Base-by-base conservation (phyloP, 2,113 vertebrate species). In the Pollachius pollachius region DNA sequence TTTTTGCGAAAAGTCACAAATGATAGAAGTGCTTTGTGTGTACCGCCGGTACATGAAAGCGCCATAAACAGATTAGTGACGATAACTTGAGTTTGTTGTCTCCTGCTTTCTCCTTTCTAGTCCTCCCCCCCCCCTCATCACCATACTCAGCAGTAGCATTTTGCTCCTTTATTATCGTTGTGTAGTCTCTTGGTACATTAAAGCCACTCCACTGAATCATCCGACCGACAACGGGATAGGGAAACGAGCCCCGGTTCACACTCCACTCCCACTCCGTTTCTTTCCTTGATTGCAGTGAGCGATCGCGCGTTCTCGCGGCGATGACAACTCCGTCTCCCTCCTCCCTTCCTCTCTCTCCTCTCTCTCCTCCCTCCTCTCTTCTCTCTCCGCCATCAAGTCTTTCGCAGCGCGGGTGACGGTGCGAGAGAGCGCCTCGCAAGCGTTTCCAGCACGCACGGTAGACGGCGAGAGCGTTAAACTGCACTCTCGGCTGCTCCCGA, bases 21-120 rank as follows among this genome's bases (percentile, higher is more conserved):
- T 94, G 95, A 94, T 94, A 89, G 89, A 91, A 89, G 91, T 88
- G 89, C 93, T 94, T 92, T 93, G 92, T 95, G 93, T 93, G 88
- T 84, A 89, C 89, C 92, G 90, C 90, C 92, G 94, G 94, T 94
- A 96, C 94, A 95, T 96, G 92, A 95, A 95, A 96, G 94, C 89
- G 77, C 76, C 74, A 90, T 91, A 92, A 93, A 93, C 90, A 91
- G 94, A 96, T 96, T 94, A 94, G 92, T 90, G 90, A 92, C 90
- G 94, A 95, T 93, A 93, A 94, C 89, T 92, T 72, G 84, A 91
- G 91, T 93, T 82, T 92, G 90, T 92, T 92, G 91, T 90, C 88
- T 64, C 66, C 81, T 92, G 90, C 92, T 92, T 91, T 90, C 88
- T 64, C 66, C 74, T 71, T 56, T 64, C 71, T 52, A 52, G 17